Evolutionary conservation across 2,797 vertebrate genomes (phyloP), one percentile per base, ranked within the genome.

Genomic region (Cynodonichthys magdalenae): DNA sequence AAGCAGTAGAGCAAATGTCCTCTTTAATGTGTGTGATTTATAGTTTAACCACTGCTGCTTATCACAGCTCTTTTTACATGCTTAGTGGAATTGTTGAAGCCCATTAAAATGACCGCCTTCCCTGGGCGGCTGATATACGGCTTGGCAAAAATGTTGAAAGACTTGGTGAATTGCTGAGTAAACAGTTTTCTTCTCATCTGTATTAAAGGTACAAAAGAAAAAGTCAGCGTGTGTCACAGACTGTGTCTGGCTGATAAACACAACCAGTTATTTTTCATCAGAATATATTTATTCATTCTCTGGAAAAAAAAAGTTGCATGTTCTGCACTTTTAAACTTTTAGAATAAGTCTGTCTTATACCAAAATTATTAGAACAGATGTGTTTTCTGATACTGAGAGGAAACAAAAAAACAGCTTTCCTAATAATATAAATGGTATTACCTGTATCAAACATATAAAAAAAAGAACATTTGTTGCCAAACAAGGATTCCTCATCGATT

Each of bases 11-110:
- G 59, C 53, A 79, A 75, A 77, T 59, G 36, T 72, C 54, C 47
- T 63, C 54, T 63, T 68, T 74, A 82, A 74, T 70, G 76, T 75
- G 54, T 75, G 58, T 84, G 75, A 86, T 87, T 87, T 79, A 83
- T 78, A 75, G 71, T 46, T 76, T 63, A 51, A 65, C 72, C 15
- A 49, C 73, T 61, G 77, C 78, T 86, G 87, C 86, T 90, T 86
- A 87, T 90, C 84, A 69, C 80, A 65, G 83, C 82, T 84, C 59
- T 84, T 90, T 85, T 88, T 80, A 73, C 84, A 75, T 68, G 82
- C 87, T 87, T 84, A 83, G 87, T 74, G 69, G 90, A 81, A 71
- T 60, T 59, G 70, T 75, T 79, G 75, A 49, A 72, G 61, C 72
- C 77, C 79, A 83, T 86, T 86, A 85, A 90, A 86, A 83, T 55